phyloP scores from a whole-genome alignment of 2,888 invertebrate genomes.

The Stomorhina lunata region DNA sequence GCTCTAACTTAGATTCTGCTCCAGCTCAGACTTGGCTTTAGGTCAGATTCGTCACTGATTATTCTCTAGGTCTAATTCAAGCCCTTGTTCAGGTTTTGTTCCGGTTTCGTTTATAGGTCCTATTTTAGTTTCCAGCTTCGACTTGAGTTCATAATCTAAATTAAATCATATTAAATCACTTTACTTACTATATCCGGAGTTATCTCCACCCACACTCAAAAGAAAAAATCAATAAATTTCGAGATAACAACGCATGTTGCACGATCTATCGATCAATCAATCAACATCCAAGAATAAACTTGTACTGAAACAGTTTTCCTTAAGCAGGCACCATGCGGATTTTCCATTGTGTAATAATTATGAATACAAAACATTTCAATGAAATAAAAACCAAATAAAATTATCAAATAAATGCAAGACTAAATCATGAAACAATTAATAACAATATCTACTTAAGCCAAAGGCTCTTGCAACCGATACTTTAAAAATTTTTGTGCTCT shows the following conservation, averaged over 20 bases:
- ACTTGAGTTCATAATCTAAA: too few species aligned
- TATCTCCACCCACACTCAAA: conserved; percentile 20
- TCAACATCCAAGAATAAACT: conserved; percentile 28
- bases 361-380: background rate
- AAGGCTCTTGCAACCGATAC: background rate
- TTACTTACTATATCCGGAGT: too few species aligned
- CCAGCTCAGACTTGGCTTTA: too few species aligned
- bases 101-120: too few species aligned
- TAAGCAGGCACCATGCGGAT: conserved; percentile 40
- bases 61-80: too few species aligned
- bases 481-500: background rate
- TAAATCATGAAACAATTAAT: conserved; percentile 57
- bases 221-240: background rate
- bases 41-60: too few species aligned
- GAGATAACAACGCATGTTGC: conserved; percentile 13
- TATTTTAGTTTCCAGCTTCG: too few species aligned
- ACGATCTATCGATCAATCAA: conserved; percentile 30
- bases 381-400: background rate
- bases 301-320: conserved; percentile 26
- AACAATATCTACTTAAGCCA: conserved; percentile 50
- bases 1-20: too few species aligned
- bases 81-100: too few species aligned
- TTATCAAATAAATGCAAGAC: conserved; percentile 52
- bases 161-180: too few species aligned
- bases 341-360: conserved; percentile 13